Percentiles rank a stretch among this genome's conserved stretches.
Conservation (phyloP, 2,888 invertebrate species). For the Micoletzkya japonica region DNA sequence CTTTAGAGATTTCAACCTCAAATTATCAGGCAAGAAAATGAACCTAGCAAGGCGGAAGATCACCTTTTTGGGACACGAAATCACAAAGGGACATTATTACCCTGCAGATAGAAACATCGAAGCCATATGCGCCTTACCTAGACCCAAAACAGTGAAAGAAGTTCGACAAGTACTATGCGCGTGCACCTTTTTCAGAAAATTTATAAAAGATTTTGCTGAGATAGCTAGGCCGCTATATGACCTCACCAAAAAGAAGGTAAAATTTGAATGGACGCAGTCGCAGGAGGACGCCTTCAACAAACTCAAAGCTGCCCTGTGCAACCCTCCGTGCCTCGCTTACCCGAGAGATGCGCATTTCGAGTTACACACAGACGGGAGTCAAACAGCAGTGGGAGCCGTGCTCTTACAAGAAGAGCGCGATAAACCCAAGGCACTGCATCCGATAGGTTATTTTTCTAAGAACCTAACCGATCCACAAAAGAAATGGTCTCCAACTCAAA, state of each 20-base stretch:
- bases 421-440: not conserved
- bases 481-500: not conserved
- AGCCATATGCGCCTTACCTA: not conserved
- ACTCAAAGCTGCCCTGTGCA: not conserved
- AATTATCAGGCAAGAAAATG: not conserved
- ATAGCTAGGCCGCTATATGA: conserved; percentile 6
- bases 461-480: not conserved
- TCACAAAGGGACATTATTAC: not conserved
- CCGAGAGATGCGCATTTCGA: not conserved
- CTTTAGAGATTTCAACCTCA: conserved; percentile 1
- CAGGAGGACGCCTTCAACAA: not conserved
- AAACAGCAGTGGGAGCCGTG: not conserved
- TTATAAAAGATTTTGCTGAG: not conserved
- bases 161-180: not conserved
- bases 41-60: not conserved
- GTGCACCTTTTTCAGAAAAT: not conserved
- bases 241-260: not conserved
- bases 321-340: conserved; percentile 1
- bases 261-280: not conserved
- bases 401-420: not conserved
- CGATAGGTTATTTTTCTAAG: conserved; percentile 3
- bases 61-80: conserved; percentile 6
- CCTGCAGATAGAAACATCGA: conserved; percentile 1
- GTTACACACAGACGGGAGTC: not conserved
- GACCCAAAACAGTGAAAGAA: not conserved